Conservation (phyloP, 1,140 invertebrate genomes). For the Zaprionus tsacasi region DNA sequence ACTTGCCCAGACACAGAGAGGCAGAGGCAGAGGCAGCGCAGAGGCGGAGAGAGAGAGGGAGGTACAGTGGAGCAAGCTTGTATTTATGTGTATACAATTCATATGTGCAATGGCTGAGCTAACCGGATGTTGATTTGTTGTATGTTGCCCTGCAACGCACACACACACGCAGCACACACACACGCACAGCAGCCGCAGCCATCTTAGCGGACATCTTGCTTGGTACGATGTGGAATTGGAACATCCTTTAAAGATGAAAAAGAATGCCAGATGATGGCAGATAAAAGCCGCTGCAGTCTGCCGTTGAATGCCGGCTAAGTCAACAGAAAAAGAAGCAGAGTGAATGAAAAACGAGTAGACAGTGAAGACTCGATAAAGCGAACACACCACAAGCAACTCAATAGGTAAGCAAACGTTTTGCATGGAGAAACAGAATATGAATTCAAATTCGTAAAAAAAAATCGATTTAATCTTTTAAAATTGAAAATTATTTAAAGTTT, state of each 20-base stretch:
- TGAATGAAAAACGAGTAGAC: not conserved
- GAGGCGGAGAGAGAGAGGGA: not conserved
- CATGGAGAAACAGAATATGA: not conserved
- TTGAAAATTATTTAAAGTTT: not conserved
- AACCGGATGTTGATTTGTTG: constrained; percentile 56
- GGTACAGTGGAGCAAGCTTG: not conserved
- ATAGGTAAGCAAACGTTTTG: not conserved
- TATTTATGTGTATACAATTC: constrained; percentile 48
- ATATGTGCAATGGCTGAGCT: constrained; percentile 52
- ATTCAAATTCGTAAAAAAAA: not conserved
- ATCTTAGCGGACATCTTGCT: constrained; percentile 18
- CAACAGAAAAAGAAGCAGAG: not conserved
- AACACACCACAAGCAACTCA: not conserved
- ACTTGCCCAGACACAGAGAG: constrained; percentile 39
- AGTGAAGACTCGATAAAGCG: not conserved
- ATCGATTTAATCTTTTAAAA: not conserved
- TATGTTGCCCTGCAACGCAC: constrained; percentile 23
- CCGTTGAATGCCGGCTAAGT: constrained; percentile 15
- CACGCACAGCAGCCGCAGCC: constrained; percentile 13
- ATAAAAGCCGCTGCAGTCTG: constrained; percentile 31
- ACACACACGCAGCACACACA: constrained; percentile 2
- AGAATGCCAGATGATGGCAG: constrained; percentile 39
- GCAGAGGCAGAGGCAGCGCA: constrained; percentile 7
- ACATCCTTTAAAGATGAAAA: constrained; percentile 37
- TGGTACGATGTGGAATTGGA: constrained; percentile 3